Conservation (phyloP, 2,797 vertebrate species). For the Okamejei kenojei region DNA sequence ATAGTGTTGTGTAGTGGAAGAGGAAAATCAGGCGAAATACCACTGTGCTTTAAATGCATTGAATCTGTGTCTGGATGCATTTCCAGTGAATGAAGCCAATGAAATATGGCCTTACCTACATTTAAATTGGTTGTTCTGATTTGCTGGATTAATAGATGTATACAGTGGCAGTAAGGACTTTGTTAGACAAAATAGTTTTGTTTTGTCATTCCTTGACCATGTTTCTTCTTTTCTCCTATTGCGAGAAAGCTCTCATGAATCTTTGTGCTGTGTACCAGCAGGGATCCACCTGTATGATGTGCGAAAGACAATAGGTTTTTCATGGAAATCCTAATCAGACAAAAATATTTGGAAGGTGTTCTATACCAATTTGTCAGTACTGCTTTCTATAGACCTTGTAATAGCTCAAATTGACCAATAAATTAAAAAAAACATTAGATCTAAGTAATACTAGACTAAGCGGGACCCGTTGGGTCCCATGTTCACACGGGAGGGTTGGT, state of each 20-base stretch:
- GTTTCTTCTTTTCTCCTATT: background rate
- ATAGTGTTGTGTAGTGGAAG: too few species aligned
- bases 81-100: background rate
- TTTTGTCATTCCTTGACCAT: background rate
- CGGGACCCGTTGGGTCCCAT: too few species aligned
- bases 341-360: background rate
- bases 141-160: background rate
- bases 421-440: too few species aligned
- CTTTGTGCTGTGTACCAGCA: background rate
- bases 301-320: background rate
- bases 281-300: too few species aligned
- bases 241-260: background rate
- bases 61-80: background rate
- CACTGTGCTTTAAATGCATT: too few species aligned
- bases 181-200: background rate
- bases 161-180: background rate
- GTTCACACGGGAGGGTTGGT: too few species aligned
- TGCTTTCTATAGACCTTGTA: too few species aligned
- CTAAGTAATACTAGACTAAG: too few species aligned
- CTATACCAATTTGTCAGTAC: background rate
- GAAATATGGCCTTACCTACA: too few species aligned
- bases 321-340: background rate
- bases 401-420: too few species aligned
- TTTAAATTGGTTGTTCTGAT: too few species aligned
- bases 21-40: too few species aligned